Conservation (phyloP, 1,140 invertebrate genomes). For the Eupristina koningsbergeri region DNA sequence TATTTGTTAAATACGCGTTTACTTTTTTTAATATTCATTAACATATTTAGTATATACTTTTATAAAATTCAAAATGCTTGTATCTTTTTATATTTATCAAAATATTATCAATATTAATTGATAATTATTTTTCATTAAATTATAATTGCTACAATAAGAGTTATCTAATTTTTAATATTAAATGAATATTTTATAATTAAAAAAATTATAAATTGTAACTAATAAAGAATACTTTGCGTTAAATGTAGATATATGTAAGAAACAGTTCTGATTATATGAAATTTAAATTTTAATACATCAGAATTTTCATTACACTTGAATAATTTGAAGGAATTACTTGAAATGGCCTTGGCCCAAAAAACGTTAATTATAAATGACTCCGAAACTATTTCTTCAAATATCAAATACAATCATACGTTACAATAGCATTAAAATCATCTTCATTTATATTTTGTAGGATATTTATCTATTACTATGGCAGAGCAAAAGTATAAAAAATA, state of each 20-base stretch:
- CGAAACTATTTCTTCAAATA: conserved; percentile 32
- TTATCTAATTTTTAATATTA: no score
- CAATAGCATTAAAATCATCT: conserved; percentile 15
- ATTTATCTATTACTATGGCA: background rate
- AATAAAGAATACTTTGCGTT: no score
- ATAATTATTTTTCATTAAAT: background rate
- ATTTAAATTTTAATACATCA: background rate
- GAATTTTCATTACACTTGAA: background rate
- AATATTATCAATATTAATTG: background rate
- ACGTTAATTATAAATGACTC: conserved; percentile 31
- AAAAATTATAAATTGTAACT: no score
- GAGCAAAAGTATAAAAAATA: background rate
- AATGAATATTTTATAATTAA: no score
- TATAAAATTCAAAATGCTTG: no score
- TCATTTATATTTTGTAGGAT: conserved; percentile 9
- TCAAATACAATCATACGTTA: conserved; percentile 36
- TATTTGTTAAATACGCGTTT: background rate
- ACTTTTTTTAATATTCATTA: no score
- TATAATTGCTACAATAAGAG: no score
- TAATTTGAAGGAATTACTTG: conserved; percentile 6
- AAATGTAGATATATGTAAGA: background rate
- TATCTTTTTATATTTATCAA: no score
- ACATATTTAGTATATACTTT: no score
- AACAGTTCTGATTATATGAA: background rate
- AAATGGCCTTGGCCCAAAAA: conserved; percentile 25